These are phyloP conservation scores for Mycalesis mineus DNA, from an alignment of 2,888 invertebrate species.

Conservation along the genomic window DNA sequence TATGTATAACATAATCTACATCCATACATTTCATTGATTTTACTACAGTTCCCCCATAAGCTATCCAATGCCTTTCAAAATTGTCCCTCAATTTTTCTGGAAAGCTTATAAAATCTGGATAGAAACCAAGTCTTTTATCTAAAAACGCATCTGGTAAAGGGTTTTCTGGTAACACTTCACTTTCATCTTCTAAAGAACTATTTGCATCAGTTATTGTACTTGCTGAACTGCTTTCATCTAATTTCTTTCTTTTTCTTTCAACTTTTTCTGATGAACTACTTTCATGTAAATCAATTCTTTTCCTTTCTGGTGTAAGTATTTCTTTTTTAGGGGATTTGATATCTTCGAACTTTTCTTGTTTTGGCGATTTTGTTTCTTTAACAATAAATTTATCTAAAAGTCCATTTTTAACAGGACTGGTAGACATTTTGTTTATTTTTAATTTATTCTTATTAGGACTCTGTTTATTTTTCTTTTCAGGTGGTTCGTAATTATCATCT, in stretches of 20 bases:
- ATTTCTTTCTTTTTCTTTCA: conserved; percentile 2
- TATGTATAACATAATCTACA: conserved; percentile 62
- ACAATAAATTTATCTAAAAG: conserved; percentile 29
- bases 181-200: conserved; percentile 13
- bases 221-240: neutral
- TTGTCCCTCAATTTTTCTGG: conserved; percentile 52
- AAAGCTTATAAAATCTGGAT: conserved; percentile 68
- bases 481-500: conserved; percentile 39
- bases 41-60: conserved; percentile 75
- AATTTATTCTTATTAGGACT: conserved; percentile 38
- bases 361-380: conserved; percentile 22
- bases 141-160: conserved; percentile 60
- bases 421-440: neutral
- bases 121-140: conserved; percentile 58
- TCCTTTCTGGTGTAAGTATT: conserved; percentile 6
- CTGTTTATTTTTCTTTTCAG: conserved; percentile 50
- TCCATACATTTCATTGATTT: conserved; percentile 54
- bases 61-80: conserved; percentile 81
- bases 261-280: conserved; percentile 4
- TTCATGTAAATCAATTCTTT: neutral
- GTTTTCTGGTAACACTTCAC: conserved; percentile 42
- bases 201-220: neutral
- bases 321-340: conserved; percentile 18
- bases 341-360: conserved; percentile 17
- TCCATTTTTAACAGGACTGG: conserved; percentile 16